Evolutionary conservation across 2,888 invertebrate species (phyloP).

Genomic region (Taphrorychus bicolor): DNA sequence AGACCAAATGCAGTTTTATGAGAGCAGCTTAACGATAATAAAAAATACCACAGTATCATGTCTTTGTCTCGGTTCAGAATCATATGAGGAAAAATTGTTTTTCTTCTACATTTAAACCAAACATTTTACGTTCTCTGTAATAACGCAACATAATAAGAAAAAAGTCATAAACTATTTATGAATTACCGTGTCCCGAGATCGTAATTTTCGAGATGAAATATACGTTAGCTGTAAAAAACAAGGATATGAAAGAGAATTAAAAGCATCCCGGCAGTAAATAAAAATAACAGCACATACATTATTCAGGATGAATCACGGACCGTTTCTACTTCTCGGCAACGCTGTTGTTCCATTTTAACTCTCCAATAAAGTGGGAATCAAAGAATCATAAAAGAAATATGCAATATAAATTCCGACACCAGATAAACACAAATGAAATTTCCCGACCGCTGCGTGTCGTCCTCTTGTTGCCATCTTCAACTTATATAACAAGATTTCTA

Average conservation of each 20-base stretch:
- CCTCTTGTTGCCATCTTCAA: slow-evolving; percentile 21
- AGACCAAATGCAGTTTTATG: not conserved
- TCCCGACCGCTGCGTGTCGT: slow-evolving; percentile 12
- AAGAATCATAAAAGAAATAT: slow-evolving; percentile 10
- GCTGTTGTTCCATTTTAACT: not conserved
- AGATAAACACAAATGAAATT: slow-evolving; percentile 7
- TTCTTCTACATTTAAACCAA: not conserved
- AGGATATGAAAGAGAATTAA: slow-evolving; percentile 1
- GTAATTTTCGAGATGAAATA: slow-evolving; percentile 1
- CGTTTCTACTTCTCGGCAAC: not conserved
- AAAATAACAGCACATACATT: slow-evolving; percentile 1
- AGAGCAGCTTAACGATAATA: not conserved
- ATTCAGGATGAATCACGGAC: not conserved
- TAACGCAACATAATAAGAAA: not conserved
- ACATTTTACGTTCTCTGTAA: not conserved
- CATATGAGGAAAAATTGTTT: not conserved
- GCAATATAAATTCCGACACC: slow-evolving; percentile 23
- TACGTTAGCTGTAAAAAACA: not conserved
- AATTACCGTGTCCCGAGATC: not conserved
- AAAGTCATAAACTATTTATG: slow-evolving; percentile 6
- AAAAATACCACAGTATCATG: no score
- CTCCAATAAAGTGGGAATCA: not conserved
- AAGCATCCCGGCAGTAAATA: not conserved
- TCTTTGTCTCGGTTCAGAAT: no score
- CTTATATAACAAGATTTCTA: slow-evolving; percentile 38